phyloP scores from a whole-genome alignment of 2,888 invertebrate genomes.

The Lamproptera curius region DNA sequence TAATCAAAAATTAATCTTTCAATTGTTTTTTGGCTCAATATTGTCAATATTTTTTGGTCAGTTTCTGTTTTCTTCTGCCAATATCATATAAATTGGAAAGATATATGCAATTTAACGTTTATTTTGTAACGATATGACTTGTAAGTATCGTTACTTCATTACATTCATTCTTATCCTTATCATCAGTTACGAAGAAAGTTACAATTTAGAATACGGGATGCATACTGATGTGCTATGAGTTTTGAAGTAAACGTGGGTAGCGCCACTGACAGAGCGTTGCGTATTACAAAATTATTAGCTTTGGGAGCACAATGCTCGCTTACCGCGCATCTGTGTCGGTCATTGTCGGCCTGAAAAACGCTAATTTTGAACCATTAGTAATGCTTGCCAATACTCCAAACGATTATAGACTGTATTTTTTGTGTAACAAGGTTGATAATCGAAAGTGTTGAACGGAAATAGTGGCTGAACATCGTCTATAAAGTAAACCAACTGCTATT shows the following conservation, averaged over 20 bases:
- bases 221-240: too few relatives aligned
- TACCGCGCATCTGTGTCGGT: slow-evolving; percentile 15
- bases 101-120: background rate
- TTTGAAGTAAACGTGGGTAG: background rate
- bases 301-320: slow-evolving; percentile 7
- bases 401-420: too few relatives aligned
- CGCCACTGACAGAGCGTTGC: background rate
- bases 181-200: too few relatives aligned
- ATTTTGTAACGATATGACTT: background rate
- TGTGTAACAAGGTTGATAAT: too few relatives aligned
- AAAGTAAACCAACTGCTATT: background rate
- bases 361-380: slow-evolving; percentile 17
- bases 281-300: background rate
- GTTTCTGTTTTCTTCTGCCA: too few relatives aligned
- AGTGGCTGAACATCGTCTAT: background rate
- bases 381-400: too few relatives aligned
- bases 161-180: background rate
- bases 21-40: too few relatives aligned
- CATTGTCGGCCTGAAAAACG: slow-evolving; percentile 16
- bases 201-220: too few relatives aligned
- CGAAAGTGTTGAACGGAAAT: background rate
- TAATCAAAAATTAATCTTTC: too few relatives aligned
- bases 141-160: background rate
- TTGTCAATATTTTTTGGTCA: too few relatives aligned
- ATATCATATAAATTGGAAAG: too few relatives aligned